These are phyloP conservation scores for Listronotus oregonensis DNA, from an alignment of 1,140 invertebrate genomes.

Conservation along the genomic window DNA sequence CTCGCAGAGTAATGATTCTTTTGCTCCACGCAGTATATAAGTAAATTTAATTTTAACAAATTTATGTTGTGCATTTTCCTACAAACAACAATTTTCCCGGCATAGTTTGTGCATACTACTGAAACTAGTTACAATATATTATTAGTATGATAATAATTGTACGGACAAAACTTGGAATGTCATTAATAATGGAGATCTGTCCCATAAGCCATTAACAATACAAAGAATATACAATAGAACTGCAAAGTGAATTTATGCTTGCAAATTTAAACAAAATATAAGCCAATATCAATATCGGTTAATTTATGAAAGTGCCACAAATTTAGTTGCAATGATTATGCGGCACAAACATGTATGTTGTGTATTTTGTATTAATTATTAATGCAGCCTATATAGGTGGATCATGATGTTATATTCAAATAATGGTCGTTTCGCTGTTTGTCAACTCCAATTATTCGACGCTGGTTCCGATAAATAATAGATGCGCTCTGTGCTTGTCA, in stretches of 20 bases:
- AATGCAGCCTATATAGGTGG: conserved; percentile 27
- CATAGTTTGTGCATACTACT: neutral
- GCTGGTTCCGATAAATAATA: too few species aligned
- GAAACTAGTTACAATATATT: conserved; percentile 18
- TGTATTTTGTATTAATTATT: conserved; percentile 55
- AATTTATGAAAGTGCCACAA: conserved; percentile 54
- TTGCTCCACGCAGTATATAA: neutral
- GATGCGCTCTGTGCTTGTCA: too few species aligned
- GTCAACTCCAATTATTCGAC: too few species aligned
- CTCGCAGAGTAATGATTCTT: neutral
- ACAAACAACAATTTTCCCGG: neutral
- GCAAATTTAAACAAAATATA: conserved; percentile 53
- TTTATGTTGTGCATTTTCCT: neutral
- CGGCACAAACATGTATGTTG: conserved; percentile 49
- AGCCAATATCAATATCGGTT: conserved; percentile 52
- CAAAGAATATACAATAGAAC: conserved; percentile 33
- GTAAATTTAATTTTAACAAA: neutral
- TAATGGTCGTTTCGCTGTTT: too few species aligned
- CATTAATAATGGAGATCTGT: conserved; percentile 35
- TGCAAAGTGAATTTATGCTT: conserved; percentile 46
- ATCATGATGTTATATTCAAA: too few species aligned
- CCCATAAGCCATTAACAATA: conserved; percentile 35
- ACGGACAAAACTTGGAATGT: conserved; percentile 33
- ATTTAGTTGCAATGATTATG: conserved; percentile 51
- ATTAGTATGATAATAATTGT: conserved; percentile 27